Evolutionary conservation across 2,888 invertebrate species (phyloP).

Genomic region (Thyatira batis): DNA sequence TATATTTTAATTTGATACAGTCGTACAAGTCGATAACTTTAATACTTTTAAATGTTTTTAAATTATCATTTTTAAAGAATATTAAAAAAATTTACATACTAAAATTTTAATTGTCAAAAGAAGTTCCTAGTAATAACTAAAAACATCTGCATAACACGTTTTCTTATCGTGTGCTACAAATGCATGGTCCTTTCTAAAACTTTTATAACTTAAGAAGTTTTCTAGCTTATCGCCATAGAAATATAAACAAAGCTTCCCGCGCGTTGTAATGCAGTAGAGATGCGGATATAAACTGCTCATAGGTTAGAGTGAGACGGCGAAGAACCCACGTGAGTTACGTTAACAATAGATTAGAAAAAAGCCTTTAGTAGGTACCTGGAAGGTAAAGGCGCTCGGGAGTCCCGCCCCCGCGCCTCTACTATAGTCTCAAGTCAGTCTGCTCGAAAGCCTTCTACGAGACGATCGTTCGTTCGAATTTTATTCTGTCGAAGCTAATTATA

Average conservation of each 20-base stretch:
- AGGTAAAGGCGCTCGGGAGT: conserved; percentile 56
- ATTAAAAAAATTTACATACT: neutral
- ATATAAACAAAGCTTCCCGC: conserved; percentile 68
- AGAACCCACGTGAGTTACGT: conserved; percentile 72
- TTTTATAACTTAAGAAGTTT: conserved; percentile 47
- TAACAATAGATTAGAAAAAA: conserved; percentile 78
- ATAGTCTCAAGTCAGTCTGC: conserved; percentile 57
- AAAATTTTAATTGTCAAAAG: neutral
- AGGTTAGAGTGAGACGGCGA: conserved; percentile 53
- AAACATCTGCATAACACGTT: conserved; percentile 47
- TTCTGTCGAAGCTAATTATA: conserved; percentile 13
- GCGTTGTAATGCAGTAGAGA: conserved; percentile 44
- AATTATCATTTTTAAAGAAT: neutral
- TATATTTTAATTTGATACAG: too few species aligned
- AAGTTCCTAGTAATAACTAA: neutral
- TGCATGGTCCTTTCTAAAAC: conserved; percentile 37
- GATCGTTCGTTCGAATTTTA: conserved; percentile 39
- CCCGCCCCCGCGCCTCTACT: conserved; percentile 56
- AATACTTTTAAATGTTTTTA: too few species aligned
- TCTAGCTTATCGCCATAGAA: conserved; percentile 58
- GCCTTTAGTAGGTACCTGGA: conserved; percentile 67
- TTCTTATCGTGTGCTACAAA: conserved; percentile 47
- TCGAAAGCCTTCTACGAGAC: conserved; percentile 55
- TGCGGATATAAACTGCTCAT: conserved; percentile 26
- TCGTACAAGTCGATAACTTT: too few species aligned